Conservation (phyloP, 2,888 invertebrate genomes). For the Drosophila dives region DNA sequence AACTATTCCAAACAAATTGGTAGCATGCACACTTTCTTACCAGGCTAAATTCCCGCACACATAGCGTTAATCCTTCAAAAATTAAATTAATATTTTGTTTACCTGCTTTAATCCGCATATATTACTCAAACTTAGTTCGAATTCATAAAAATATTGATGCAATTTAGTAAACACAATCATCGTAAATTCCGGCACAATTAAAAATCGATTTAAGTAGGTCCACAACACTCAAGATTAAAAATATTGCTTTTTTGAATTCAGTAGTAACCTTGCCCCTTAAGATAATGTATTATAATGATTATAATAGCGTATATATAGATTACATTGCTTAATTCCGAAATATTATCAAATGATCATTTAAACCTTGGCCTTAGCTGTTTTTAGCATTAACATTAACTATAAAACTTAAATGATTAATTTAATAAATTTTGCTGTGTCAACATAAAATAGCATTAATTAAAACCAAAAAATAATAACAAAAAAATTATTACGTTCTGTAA, state of each 20-base stretch:
- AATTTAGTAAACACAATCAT: constrained; percentile 14
- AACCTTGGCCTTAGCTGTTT: no score
- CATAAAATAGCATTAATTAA: background rate
- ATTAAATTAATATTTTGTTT: constrained; percentile 15
- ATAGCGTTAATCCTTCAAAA: constrained; percentile 6
- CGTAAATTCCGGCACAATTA: constrained; percentile 23
- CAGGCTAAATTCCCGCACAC: constrained; percentile 9
- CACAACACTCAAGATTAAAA: constrained; percentile 26
- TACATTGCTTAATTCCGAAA: background rate
- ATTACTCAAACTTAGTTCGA: constrained; percentile 25
- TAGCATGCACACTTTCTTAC: no score
- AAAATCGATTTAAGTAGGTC: constrained; percentile 41
- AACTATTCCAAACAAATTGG: background rate
- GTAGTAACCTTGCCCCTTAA: constrained; percentile 31
- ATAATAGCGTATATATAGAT: background rate
- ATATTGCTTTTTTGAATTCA: constrained; percentile 18
- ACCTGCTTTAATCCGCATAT: constrained; percentile 8
- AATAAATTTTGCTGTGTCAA: background rate
- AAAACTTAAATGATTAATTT: background rate
- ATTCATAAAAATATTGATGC: constrained; percentile 41
- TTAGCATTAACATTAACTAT: background rate
- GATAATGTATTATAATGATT: constrained; percentile 20
- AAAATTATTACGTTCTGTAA: background rate
- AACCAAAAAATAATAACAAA: background rate
- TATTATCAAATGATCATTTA: background rate